Evolutionary conservation across 2,113 vertebrate genomes (phyloP).

Genomic region (Athene noctua): DNA sequence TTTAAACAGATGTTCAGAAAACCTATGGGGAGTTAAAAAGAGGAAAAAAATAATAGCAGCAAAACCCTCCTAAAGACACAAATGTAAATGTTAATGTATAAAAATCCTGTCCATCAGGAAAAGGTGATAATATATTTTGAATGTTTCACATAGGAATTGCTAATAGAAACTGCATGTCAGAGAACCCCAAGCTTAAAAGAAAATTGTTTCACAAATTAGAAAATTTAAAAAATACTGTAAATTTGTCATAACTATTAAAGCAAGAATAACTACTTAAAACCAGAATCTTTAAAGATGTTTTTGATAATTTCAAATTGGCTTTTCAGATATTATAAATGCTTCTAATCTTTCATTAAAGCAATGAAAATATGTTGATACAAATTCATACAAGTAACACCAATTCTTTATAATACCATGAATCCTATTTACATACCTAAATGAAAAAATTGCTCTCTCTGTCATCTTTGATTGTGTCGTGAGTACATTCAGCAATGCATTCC

Average conservation of each 20-base stretch:
- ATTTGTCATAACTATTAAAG: background rate
- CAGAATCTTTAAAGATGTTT: background rate
- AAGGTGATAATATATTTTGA: background rate
- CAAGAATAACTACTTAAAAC: background rate
- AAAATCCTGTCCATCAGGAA: background rate
- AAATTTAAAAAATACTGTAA: background rate
- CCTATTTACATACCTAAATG: background rate
- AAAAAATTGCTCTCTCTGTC: background rate
- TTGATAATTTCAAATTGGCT: background rate
- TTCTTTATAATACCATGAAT: background rate
- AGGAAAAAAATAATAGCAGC: fast-evolving
- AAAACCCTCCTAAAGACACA: background rate
- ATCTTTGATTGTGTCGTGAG: background rate
- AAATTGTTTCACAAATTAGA: background rate
- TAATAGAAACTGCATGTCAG: background rate
- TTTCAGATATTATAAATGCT: background rate
- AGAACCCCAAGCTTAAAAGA: background rate
- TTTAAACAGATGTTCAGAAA: background rate
- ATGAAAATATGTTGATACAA: background rate
- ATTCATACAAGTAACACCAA: background rate
- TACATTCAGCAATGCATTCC: background rate
- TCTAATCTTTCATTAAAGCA: background rate
- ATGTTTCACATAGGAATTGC: background rate
- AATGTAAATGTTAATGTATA: background rate
- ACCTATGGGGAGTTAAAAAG: background rate